Percentiles rank a stretch among this genome's conserved stretches.
Evolutionary conservation across 2,888 invertebrate genomes (phyloP).

Genomic region (Cantharis lateralis): DNA sequence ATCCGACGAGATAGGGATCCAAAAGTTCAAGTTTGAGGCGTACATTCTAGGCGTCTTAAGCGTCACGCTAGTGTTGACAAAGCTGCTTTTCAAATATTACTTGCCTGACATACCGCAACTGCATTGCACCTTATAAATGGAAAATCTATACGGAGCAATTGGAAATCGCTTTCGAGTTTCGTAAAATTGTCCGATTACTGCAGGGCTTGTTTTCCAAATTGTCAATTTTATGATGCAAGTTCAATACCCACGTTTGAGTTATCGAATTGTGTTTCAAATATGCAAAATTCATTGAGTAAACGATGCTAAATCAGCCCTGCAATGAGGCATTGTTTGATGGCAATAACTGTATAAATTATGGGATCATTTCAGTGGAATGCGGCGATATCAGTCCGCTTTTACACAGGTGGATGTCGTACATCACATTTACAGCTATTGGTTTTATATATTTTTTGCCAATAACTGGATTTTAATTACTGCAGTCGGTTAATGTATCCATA

Average conservation of each 20-base stretch:
- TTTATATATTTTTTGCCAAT: conserved; percentile 30
- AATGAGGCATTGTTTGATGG: conserved; percentile 52
- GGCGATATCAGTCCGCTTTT: conserved; percentile 43
- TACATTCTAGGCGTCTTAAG: background rate
- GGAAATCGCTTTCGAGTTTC: background rate
- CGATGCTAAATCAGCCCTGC: conserved; percentile 53
- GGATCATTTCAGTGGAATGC: conserved; percentile 48
- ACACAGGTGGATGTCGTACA: conserved; percentile 48
- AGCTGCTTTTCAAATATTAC: background rate
- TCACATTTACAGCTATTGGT: conserved; percentile 41
- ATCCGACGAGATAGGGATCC: background rate
- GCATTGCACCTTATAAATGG: background rate
- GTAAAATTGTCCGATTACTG: background rate
- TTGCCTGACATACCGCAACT: background rate
- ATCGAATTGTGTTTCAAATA: conserved; percentile 15
- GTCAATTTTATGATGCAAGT: background rate
- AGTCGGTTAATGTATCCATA: conserved; percentile 15
- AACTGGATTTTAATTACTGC: conserved; percentile 29
- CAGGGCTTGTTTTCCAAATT: background rate
- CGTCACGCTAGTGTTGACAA: background rate
- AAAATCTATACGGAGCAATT: background rate
- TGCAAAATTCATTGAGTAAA: conserved; percentile 38
- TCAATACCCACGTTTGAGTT: background rate
- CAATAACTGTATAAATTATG: conserved; percentile 50
- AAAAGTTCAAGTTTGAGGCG: background rate